Evolutionary conservation across 2,113 vertebrate species (phyloP).

Genomic region (Leiothrix lutea): DNA sequence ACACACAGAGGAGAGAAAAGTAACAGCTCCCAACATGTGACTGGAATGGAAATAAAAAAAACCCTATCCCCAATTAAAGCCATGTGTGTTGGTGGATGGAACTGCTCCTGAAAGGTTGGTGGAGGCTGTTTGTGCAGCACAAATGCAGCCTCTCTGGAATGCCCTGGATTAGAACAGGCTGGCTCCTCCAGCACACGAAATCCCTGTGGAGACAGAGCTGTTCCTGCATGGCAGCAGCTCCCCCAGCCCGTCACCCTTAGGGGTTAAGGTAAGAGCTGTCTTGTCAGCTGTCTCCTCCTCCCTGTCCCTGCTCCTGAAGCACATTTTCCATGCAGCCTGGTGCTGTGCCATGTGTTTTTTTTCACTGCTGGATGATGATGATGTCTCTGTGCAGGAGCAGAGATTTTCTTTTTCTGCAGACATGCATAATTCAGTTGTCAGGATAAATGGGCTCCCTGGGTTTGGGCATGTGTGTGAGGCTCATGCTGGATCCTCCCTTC

Average conservation of each 20-base stretch:
- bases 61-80: neutral
- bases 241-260: neutral
- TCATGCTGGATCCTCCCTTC: neutral
- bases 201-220: neutral
- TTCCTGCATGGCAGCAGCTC: neutral
- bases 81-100: constrained; percentile 20
- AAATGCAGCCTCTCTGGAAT: neutral
- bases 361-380: neutral
- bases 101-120: neutral
- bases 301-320: neutral
- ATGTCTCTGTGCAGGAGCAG: neutral
- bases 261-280: constrained; percentile 2
- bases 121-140: neutral
- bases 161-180: neutral
- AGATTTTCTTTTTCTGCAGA: neutral
- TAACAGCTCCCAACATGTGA: constrained; percentile 34
- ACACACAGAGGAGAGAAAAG: constrained; percentile 20
- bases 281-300: neutral
- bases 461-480: neutral
- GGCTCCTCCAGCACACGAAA: neutral
- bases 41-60: neutral
- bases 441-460: neutral
- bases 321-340: neutral
- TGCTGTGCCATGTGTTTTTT: neutral
- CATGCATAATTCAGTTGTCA: neutral